Conservation (phyloP, 2,888 invertebrate genomes). For the Conomelus anceps region DNA sequence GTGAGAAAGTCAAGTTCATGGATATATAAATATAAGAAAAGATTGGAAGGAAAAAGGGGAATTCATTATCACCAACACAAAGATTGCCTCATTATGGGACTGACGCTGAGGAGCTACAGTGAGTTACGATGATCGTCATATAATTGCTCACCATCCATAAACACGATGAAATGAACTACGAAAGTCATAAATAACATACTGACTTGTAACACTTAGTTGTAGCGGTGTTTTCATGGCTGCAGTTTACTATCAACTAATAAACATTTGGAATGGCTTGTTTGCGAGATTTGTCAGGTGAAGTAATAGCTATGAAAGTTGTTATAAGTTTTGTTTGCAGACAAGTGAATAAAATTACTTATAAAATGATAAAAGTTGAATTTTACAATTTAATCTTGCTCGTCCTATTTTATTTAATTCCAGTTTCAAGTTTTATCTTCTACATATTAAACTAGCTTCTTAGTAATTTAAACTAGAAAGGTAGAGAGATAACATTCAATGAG, state of each 20-base stretch:
- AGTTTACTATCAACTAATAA: neutral
- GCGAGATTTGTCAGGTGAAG: neutral
- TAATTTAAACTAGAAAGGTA: too few species aligned
- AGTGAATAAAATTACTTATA: neutral
- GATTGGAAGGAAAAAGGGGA: neutral
- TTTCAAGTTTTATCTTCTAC: too few species aligned
- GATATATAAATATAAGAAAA: neutral
- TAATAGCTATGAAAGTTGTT: neutral
- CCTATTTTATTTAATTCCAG: too few species aligned
- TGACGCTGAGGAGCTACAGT: neutral
- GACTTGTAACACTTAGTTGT: neutral
- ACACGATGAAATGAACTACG: neutral
- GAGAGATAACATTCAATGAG: too few species aligned
- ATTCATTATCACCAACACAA: neutral
- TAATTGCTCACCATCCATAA: neutral
- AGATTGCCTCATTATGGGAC: neutral
- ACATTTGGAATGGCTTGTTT: neutral
- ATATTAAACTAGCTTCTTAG: too few species aligned
- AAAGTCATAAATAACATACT: neutral
- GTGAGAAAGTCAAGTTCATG: neutral
- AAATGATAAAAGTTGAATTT: neutral
- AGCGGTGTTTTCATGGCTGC: neutral
- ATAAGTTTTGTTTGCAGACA: neutral
- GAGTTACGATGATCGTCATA: neutral
- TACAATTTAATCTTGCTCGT: too few species aligned